Percentiles rank a stretch among this genome's conserved stretches.
Conservation (phyloP, 2,113 vertebrate species). For the Elachura formosa region DNA sequence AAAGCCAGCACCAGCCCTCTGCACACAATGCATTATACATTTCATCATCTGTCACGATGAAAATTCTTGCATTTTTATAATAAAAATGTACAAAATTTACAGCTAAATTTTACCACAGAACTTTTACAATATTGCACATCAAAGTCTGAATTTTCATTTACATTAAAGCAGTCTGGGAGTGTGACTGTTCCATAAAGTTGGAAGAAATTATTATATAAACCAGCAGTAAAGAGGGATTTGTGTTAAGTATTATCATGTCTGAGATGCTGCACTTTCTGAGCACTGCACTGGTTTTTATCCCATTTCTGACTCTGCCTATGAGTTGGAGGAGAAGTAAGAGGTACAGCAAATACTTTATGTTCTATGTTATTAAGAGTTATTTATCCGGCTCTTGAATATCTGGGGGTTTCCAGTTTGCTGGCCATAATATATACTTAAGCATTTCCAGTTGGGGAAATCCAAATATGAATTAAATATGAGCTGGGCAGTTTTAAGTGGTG, state of each 20-base stretch:
- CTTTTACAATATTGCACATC: background rate
- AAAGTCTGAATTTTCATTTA: background rate
- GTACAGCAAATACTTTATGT: background rate
- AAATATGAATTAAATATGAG: slow-evolving; percentile 19
- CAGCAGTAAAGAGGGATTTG: background rate
- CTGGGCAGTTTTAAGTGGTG: background rate
- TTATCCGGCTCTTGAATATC: background rate
- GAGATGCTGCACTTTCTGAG: background rate
- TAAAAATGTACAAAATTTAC: background rate
- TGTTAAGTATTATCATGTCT: background rate
- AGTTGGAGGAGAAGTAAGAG: background rate
- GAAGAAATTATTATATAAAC: background rate
- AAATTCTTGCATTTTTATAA: background rate
- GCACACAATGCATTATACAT: background rate
- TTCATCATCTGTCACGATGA: background rate
- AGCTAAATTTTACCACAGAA: background rate
- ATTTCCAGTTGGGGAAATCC: background rate
- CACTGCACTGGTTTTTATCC: background rate
- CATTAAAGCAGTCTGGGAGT: background rate
- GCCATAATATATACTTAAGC: background rate
- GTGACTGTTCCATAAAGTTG: background rate
- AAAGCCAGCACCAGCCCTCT: background rate
- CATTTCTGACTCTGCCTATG: background rate
- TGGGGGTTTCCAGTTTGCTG: background rate
- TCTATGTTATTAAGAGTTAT: background rate